Base-by-base conservation (phyloP, 2,797 vertebrate species). In the Esox lucius region DNA sequence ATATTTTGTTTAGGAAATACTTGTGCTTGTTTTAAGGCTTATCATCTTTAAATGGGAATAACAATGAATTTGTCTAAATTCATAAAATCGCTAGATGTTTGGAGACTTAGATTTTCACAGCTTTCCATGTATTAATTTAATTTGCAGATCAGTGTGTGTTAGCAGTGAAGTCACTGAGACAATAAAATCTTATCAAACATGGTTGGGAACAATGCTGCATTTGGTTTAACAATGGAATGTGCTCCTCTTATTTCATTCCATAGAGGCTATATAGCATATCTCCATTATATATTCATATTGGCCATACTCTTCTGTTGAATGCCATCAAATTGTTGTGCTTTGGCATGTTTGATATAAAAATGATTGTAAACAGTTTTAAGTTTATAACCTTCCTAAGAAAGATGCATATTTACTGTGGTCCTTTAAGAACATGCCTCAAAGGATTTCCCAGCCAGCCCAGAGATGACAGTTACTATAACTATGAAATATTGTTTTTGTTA, bases 281-380 rank as follows among this genome's bases (percentile, higher is more conserved):
- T 78, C 2, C 16, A 33, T 62, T 83, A 72, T 82, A 75, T 64
- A 67, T 88, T 88, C 81, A 86, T 67, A 74, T 76, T 5, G 59
- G 67, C 77, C 15, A 49, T 15, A 16, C 39, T 79, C 78, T 17
- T 81, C 75, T 78, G 85, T 72, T 66, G 61, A 62, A 81, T 59
- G 59, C 49, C 77, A 26, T 80, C 74, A 24, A 2, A 24, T 78
- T 81, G 75, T 74, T 72, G 76, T 72, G 80, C 78, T 33, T 35
- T 67, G 78, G 77, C 72, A 59, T 3, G 46, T 80, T 80, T 85
- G 75, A 87, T 85, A 71, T 59, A 11, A 59, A 71, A 3, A 12
- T 22, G 6, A 48, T 48, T 7, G 12, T 68, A 22, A 68, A 22
- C 67, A 16, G n/a, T 48, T 68, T 11, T 51, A 42, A 13, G 24